Evolutionary conservation across 2,888 invertebrate genomes (phyloP).

Genomic region (Pterostichus niger): DNA sequence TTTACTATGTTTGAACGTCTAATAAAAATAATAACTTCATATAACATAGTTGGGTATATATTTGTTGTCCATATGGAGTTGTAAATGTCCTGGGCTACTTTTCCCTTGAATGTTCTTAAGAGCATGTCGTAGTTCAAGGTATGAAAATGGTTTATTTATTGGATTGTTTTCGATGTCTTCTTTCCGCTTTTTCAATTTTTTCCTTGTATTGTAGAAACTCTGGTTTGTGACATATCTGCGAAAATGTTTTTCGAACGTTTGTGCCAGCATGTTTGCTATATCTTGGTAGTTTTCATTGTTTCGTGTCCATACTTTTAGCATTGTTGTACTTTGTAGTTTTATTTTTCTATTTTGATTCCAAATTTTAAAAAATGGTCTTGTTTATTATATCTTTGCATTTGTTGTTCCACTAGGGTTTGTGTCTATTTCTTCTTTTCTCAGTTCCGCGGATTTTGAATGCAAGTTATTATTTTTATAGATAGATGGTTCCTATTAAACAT

Average conservation of each 20-base stretch:
- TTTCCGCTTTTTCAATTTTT: not conserved
- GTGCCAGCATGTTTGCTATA: not conserved
- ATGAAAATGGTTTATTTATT: not conserved
- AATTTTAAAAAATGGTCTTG: no score
- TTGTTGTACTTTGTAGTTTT: not conserved
- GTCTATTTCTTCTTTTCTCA: no score
- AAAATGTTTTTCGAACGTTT: not conserved
- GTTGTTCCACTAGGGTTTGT: not conserved
- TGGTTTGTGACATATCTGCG: not conserved
- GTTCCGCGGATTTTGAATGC: not conserved
- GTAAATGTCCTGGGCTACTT: constrained; percentile 5
- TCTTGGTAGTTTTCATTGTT: not conserved
- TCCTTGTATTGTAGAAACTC: not conserved
- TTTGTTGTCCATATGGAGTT: no score
- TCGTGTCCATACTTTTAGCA: not conserved
- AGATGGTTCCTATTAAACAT: not conserved
- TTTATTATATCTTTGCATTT: not conserved
- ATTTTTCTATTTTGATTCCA: not conserved
- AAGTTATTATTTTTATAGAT: not conserved
- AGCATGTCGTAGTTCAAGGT: not conserved
- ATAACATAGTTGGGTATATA: no score
- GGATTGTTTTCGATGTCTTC: not conserved
- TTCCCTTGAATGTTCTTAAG: not conserved
- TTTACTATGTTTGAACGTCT: no score
- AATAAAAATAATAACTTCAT: no score